Evolutionary conservation across 2,888 invertebrate species (phyloP), one percentile per base, ranked within the genome.

Genomic region (Brachypterus glaber): DNA sequence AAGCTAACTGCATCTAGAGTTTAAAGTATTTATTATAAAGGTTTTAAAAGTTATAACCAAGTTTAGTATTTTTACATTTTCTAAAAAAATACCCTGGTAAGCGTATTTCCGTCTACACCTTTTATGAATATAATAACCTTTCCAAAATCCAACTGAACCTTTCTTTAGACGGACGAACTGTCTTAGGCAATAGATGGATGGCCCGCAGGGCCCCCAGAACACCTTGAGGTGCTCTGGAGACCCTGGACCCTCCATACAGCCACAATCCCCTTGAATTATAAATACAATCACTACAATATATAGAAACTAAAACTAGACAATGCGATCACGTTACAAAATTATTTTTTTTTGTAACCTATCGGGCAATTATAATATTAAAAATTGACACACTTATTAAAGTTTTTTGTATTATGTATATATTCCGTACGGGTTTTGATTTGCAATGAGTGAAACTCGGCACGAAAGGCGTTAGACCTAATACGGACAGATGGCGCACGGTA

Each of bases 61-160:
- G n/a, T n/a, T n/a, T n/a, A n/a, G n/a, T n/a, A n/a, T n/a, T n/a
- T n/a, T n/a, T n/a, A n/a, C n/a, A n/a, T n/a, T n/a, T n/a, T n/a
- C n/a, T n/a, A n/a, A n/a, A n/a, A n/a, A n/a, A n/a, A n/a, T n/a
- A n/a, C n/a, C n/a, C n/a, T n/a, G n/a, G n/a, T n/a, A n/a, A n/a
- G n/a, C 46, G 48, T 38, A 36, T 57, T 57, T 57, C 71, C 81
- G 76, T 72, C 79, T 77, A 72, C 75, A 74, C 69, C 77, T 75
- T 73, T 79, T 82, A 72, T 76, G 76, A 76, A 78, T 82, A 72
- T 80, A 82, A 76, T 76, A 82, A 71, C 82, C 82, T 73, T 75
- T 81, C 82, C 82, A 82, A 73, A 75, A 75, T 70, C 82, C 81
- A 74, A 82, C 77, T 73, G 79, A 76, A 75, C 77, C 77, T 73